Conservation (phyloP, 2,888 invertebrate species). For the Trimorus sp. region DNA sequence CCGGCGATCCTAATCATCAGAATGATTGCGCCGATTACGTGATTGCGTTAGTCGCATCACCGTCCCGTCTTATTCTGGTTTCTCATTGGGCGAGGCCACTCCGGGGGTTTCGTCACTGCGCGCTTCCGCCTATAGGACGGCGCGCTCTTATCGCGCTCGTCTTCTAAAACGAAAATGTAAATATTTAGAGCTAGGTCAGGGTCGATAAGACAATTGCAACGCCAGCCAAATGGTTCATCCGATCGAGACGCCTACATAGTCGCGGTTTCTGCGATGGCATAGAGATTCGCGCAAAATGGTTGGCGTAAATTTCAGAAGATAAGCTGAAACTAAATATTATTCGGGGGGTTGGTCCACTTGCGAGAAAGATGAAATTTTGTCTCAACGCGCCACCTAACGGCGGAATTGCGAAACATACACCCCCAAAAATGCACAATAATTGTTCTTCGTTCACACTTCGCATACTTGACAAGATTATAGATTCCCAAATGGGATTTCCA, state of each 20-base stretch:
- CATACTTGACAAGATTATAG: too few relatives aligned
- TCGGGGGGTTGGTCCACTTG: too few relatives aligned
- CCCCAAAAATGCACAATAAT: too few relatives aligned
- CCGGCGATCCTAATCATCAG: constrained; percentile 79
- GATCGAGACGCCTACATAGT: constrained; percentile 31
- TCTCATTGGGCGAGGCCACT: constrained; percentile 55
- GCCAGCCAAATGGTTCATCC: constrained; percentile 36
- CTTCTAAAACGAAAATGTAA: constrained; percentile 41
- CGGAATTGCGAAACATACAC: too few relatives aligned
- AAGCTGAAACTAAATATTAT: too few relatives aligned
- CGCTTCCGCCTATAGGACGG: constrained; percentile 45
- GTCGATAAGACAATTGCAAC: constrained; percentile 58
- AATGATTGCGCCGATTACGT: constrained; percentile 80
- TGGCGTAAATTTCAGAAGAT: too few relatives aligned
- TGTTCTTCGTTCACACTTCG: too few relatives aligned
- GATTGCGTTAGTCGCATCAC: constrained; percentile 77
- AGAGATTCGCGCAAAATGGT: too few relatives aligned
- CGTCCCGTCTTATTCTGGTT: constrained; percentile 60
- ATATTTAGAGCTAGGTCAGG: constrained; percentile 65
- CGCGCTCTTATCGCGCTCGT: constrained; percentile 39
- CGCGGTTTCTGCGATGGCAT: too few relatives aligned
- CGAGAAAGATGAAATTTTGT: too few relatives aligned
- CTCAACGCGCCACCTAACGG: too few relatives aligned
- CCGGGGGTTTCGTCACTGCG: constrained; percentile 44
- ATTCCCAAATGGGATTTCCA: too few relatives aligned